phyloP scores from a whole-genome alignment of 2,113 vertebrate species.

The Cochlearius cochlearius region DNA sequence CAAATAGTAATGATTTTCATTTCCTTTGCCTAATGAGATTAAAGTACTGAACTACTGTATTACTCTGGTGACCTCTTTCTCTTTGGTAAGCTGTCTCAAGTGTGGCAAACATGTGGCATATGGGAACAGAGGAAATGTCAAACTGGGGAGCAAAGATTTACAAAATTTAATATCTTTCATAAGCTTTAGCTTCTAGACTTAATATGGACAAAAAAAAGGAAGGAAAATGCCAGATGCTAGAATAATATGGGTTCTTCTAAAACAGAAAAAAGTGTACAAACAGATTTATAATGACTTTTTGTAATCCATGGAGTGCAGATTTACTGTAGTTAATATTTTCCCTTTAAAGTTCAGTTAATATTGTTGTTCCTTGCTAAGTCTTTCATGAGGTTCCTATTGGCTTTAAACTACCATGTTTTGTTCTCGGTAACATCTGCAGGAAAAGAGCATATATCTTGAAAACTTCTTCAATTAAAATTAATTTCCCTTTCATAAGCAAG shows the following conservation, averaged over 20 bases:
- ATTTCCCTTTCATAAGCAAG: background rate
- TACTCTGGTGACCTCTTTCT: slow-evolving; percentile 29
- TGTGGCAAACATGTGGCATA: slow-evolving; percentile 1
- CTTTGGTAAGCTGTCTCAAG: slow-evolving; percentile 19
- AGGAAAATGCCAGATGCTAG: slow-evolving; percentile 7
- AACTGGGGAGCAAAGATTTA: slow-evolving; percentile 29
- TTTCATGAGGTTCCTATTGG: background rate
- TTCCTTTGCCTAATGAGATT: slow-evolving; percentile 50
- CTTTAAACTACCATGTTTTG: background rate
- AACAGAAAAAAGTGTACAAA: background rate
- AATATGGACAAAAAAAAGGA: background rate
- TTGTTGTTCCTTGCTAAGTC: background rate
- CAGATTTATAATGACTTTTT: slow-evolving; percentile 41
- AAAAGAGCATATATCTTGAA: background rate
- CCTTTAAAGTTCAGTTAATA: slow-evolving; percentile 52
- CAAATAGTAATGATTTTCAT: slow-evolving; percentile 20
- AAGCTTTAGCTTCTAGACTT: slow-evolving; percentile 27
- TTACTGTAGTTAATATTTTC: slow-evolving; percentile 39
- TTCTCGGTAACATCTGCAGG: background rate
- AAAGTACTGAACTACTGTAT: slow-evolving; percentile 1
- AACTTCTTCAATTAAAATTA: background rate
- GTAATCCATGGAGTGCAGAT: slow-evolving; percentile 7
- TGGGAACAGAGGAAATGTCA: slow-evolving; percentile 34
- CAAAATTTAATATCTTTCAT: slow-evolving; percentile 35
- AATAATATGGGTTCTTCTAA: background rate